Evolutionary conservation across 2,797 vertebrate species (phyloP).

Genomic region (Chelidonichthys spinosus): DNA sequence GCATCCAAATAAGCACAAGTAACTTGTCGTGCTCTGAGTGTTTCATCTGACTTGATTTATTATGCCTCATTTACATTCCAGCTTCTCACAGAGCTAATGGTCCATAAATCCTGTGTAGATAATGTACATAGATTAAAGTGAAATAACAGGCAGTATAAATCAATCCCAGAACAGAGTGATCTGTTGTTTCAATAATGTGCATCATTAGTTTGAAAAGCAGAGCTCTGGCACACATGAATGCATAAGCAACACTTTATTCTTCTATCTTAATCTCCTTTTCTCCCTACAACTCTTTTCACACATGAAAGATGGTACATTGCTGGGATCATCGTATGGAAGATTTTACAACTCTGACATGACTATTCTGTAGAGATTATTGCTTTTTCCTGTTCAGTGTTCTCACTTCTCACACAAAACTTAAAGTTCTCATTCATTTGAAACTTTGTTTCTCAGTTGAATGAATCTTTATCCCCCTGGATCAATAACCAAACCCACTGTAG

Average conservation of each 20-base stretch:
- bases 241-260: constrained; percentile 39
- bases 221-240: constrained; percentile 46
- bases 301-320: constrained; percentile 12
- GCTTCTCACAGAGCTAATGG: constrained; percentile 75
- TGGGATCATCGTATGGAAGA: background rate
- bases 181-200: constrained; percentile 75
- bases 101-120: constrained; percentile 78
- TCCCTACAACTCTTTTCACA: constrained; percentile 23
- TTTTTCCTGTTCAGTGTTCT: background rate
- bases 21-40: constrained; percentile 67
- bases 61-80: constrained; percentile 77
- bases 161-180: constrained; percentile 67
- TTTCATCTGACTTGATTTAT: constrained; percentile 79
- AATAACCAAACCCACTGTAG: background rate
- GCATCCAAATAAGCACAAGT: constrained; percentile 60
- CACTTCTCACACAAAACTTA: background rate
- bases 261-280: constrained; percentile 15
- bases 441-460: constrained; percentile 22
- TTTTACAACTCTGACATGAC: background rate
- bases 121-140: constrained; percentile 76
- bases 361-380: background rate
- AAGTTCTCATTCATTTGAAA: background rate
- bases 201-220: constrained; percentile 68
- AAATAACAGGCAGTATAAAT: constrained; percentile 77
- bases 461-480: background rate